phyloP scores from a whole-genome alignment of 1,140 invertebrate genomes.

The Drosophila saltans region DNA sequence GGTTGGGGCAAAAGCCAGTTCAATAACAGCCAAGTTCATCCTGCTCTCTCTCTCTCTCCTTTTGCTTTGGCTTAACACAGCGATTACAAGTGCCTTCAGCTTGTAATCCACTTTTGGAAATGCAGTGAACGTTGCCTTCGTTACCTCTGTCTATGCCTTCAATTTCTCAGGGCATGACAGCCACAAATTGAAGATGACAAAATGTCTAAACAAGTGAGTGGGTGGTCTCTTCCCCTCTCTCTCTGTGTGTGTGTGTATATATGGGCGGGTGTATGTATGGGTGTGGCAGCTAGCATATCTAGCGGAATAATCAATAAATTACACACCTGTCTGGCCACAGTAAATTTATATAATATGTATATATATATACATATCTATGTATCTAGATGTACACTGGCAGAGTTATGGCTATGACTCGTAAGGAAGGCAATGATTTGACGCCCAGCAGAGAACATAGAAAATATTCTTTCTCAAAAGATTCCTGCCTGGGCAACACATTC shows the following conservation, averaged over 20 bases:
- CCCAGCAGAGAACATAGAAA: slow-evolving; percentile 50
- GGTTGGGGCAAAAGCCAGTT: slow-evolving; percentile 33
- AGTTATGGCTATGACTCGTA: slow-evolving; percentile 64
- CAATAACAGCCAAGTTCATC: slow-evolving; percentile 53
- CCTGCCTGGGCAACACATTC: slow-evolving; percentile 64
- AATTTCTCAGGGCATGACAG: slow-evolving; percentile 67
- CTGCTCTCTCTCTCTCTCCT: slow-evolving; percentile 1
- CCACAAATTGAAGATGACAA: slow-evolving; percentile 82
- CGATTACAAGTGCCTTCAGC: slow-evolving; percentile 80
- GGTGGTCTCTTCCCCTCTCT: background rate
- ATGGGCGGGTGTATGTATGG: slow-evolving; percentile 21
- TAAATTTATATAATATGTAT: slow-evolving; percentile 38
- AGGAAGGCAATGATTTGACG: slow-evolving; percentile 3
- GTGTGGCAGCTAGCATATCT: slow-evolving; percentile 61
- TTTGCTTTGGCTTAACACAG: slow-evolving; percentile 69
- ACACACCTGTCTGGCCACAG: slow-evolving; percentile 79
- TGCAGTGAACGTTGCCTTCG: slow-evolving; percentile 51
- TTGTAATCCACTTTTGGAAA: slow-evolving; percentile 81
- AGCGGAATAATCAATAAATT: slow-evolving; percentile 81
- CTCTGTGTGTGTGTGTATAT: slow-evolving; percentile 4
- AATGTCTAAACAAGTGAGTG: slow-evolving; percentile 77
- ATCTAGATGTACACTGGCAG: slow-evolving; percentile 42
- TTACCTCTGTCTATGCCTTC: slow-evolving; percentile 24
- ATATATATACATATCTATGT: slow-evolving; percentile 21
- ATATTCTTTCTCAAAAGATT: slow-evolving; percentile 71